Conservation (phyloP, 1,140 invertebrate species). For the Portunus trituberculatus region DNA sequence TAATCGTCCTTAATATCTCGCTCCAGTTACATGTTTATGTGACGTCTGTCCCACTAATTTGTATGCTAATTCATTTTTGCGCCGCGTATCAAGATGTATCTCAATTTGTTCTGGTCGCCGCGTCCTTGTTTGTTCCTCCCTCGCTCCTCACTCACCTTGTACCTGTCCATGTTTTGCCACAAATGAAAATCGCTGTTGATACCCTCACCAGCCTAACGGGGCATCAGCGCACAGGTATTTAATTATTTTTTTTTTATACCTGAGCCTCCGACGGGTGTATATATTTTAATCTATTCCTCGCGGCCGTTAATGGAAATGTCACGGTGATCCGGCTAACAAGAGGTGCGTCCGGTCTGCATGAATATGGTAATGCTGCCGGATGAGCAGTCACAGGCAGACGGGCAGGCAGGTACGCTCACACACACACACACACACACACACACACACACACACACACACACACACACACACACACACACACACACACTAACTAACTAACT, state of each 20-base stretch:
- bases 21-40: background rate
- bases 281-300: background rate
- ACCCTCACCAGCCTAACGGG: background rate
- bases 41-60: background rate
- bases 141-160: too few relatives aligned
- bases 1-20: background rate
- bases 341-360: background rate
- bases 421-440: too few relatives aligned
- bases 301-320: background rate
- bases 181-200: too few relatives aligned
- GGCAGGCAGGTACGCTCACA: too few relatives aligned
- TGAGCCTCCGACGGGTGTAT: background rate
- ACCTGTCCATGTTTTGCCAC: too few relatives aligned
- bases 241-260: background rate
- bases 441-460: too few relatives aligned
- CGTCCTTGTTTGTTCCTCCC: too few relatives aligned
- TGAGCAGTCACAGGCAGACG: background rate
- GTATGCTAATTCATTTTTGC: background rate
- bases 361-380: background rate
- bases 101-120: too few relatives aligned
- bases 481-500: background rate
- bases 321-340: conserved; percentile 9
- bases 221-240: background rate
- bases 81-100: background rate
- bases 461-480: background rate